Conservation (phyloP, 2,797 vertebrate species). For the Crocidura indochinensis region DNA sequence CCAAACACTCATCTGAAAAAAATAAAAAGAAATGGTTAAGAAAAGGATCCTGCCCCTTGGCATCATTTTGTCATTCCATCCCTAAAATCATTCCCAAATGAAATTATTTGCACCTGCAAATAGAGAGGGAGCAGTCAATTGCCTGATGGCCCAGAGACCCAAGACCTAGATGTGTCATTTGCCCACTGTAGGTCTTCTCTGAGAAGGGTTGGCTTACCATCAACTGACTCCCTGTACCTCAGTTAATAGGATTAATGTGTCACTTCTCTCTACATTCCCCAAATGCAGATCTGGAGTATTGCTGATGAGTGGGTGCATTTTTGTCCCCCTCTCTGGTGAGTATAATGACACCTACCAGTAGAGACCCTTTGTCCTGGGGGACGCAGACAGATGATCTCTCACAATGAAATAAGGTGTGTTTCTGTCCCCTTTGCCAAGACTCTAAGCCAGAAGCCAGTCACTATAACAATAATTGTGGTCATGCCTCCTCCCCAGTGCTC, state of each 20-base stretch:
- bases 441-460: slow-evolving; percentile 89
- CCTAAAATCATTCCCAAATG: too few species aligned
- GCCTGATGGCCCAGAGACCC: slow-evolving; percentile 56
- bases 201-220: slow-evolving; percentile 26
- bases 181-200: too few species aligned
- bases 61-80: too few species aligned
- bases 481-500: slow-evolving; percentile 85
- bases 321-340: slow-evolving; percentile 86
- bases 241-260: slow-evolving; percentile 90
- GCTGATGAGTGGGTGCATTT: slow-evolving; percentile 83
- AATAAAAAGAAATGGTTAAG: background rate
- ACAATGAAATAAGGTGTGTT: slow-evolving; percentile 86
- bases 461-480: slow-evolving; percentile 90
- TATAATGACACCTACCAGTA: slow-evolving; percentile 87
- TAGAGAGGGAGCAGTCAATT: slow-evolving; percentile 55
- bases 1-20: slow-evolving; percentile 14
- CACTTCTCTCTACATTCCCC: slow-evolving; percentile 88
- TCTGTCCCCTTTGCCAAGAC: slow-evolving; percentile 88
- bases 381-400: slow-evolving; percentile 77
- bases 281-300: slow-evolving; percentile 84
- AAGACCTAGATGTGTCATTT: slow-evolving; percentile 6
- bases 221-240: slow-evolving; percentile 87
- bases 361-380: slow-evolving; percentile 63
- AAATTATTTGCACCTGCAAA: background rate
- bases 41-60: background rate